Conservation (phyloP, 2,113 vertebrate species). For the Limanda limanda region DNA sequence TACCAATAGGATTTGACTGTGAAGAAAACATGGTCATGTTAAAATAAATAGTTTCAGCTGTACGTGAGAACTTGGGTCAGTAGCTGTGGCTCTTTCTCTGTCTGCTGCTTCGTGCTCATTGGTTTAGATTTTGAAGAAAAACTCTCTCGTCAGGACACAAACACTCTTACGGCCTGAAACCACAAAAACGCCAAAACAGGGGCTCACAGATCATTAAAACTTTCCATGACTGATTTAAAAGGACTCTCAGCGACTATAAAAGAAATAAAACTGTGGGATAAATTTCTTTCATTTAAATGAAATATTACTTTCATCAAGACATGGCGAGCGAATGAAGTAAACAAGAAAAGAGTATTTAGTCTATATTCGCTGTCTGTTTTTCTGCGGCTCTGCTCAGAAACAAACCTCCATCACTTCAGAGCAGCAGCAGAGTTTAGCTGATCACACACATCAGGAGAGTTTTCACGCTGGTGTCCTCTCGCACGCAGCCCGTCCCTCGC, state of each 20-base stretch:
- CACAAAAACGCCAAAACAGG: too few relatives aligned
- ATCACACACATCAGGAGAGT: not conserved
- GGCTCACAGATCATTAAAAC: not conserved
- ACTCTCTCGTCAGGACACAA: not conserved
- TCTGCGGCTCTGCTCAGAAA: not conserved
- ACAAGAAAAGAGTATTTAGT: not conserved
- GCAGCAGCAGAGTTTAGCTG: not conserved
- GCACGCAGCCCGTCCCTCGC: not conserved
- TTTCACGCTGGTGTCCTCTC: not conserved
- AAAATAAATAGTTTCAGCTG: slow-evolving; percentile 2
- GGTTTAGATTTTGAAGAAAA: not conserved
- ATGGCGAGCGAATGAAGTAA: not conserved
- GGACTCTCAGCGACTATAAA: not conserved
- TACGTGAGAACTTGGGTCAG: not conserved
- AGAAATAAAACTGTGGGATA: not conserved
- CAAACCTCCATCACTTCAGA: not conserved
- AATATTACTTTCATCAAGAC: not conserved
- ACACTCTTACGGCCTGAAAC: not conserved
- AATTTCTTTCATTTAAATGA: not conserved
- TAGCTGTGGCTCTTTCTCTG: not conserved
- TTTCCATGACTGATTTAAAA: not conserved
- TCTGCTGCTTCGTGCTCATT: slow-evolving; percentile 2
- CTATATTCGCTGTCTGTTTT: not conserved
- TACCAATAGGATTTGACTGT: slow-evolving; percentile 1
- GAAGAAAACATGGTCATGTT: not conserved